Evolutionary conservation across 2,113 vertebrate species (phyloP).

Genomic region (Ranitomeya variabilis): DNA sequence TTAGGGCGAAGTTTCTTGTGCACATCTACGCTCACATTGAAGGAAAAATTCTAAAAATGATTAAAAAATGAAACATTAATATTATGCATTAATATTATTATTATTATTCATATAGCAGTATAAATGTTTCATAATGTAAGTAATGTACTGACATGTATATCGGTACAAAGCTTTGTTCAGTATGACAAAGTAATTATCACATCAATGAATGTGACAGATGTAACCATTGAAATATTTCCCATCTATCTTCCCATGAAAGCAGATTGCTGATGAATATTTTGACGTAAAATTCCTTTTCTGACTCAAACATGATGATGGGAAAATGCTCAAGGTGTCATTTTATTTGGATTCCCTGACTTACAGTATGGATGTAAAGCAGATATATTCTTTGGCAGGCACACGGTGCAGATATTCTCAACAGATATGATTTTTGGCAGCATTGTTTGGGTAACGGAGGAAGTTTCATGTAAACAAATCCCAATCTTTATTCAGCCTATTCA

Average conservation of each 20-base stretch:
- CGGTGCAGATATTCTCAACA: conserved; percentile 41
- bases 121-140: neutral
- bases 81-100: too few relatives aligned
- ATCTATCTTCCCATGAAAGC: neutral
- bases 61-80: too few relatives aligned
- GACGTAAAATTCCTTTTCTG: neutral
- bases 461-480: conserved; percentile 37
- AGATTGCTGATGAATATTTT: neutral
- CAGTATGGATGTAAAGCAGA: conserved; percentile 54
- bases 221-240: neutral
- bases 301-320: neutral
- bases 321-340: conserved; percentile 4
- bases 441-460: conserved; percentile 52
- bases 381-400: conserved; percentile 51
- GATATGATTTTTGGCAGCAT: conserved; percentile 52
- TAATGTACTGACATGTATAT: neutral
- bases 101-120: too few relatives aligned
- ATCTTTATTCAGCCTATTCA: conserved; percentile 41
- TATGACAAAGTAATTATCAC: neutral
- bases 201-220: neutral
- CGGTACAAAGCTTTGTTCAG: neutral
- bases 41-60: too few relatives aligned
- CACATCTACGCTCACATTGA: too few relatives aligned
- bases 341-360: conserved; percentile 43
- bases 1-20: too few relatives aligned